Percentiles rank a stretch among this genome's conserved stretches.
Conservation (phyloP, 2,113 vertebrate genomes). For the Hipposideros armiger region DNA sequence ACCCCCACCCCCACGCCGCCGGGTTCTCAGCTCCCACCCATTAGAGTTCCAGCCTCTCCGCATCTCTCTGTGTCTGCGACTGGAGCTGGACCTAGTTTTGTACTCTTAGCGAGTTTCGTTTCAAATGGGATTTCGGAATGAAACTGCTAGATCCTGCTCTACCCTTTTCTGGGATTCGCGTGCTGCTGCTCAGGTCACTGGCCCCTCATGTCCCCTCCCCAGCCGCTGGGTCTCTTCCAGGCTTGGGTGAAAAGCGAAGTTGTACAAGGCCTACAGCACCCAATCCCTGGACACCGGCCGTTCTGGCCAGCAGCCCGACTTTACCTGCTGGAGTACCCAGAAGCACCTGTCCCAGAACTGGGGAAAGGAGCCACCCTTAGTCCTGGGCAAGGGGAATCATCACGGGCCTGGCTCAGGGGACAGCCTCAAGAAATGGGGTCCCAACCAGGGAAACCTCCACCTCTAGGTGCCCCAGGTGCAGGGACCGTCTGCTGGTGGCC, state of each 20-base stretch:
- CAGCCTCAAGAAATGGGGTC: background rate
- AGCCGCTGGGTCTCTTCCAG: fast-evolving
- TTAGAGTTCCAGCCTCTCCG: background rate
- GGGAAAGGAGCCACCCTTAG: background rate
- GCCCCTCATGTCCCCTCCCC: background rate
- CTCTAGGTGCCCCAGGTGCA: background rate
- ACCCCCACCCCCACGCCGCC: fast-evolving
- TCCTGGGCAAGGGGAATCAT: too few species aligned
- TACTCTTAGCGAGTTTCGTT: background rate
- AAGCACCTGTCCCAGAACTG: fast-evolving
- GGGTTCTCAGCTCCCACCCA: background rate
- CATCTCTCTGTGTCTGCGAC: fast-evolving
- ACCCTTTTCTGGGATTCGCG: fast-evolving
- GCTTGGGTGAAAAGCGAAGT: background rate
- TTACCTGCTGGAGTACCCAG: fast-evolving
- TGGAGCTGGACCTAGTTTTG: background rate
- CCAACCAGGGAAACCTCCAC: background rate
- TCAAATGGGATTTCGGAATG: background rate
- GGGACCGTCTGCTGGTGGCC: too few species aligned
- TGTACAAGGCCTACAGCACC: background rate
- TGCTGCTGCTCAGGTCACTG: fast-evolving
- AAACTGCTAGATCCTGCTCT: background rate
- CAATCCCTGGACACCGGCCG: fast-evolving
- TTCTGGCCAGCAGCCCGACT: background rate
- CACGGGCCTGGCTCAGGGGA: background rate